Evolutionary conservation across 2,888 invertebrate species (phyloP).

Genomic region (Zaprionus obscuricornis): DNA sequence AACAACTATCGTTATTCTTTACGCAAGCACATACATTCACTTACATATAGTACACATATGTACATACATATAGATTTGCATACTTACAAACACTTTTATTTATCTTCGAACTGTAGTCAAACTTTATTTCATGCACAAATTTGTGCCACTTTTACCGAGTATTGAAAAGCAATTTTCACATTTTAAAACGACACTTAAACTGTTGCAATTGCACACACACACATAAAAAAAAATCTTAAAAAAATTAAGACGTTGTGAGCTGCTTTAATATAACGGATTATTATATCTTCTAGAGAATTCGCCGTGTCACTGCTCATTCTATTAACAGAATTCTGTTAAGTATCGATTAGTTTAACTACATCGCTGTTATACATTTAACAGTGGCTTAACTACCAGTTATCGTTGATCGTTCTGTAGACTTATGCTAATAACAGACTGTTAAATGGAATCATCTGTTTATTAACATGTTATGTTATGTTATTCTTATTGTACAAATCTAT

Average conservation of each 20-base stretch:
- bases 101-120: constrained; percentile 37
- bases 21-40: background rate
- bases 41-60: background rate
- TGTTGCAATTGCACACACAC: background rate
- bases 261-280: background rate
- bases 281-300: no score
- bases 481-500: no score
- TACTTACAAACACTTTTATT: background rate
- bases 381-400: no score
- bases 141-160: constrained; percentile 36
- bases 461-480: no score
- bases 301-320: no score
- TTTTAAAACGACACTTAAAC: constrained; percentile 20
- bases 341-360: no score
- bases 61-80: background rate
- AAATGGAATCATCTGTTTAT: no score
- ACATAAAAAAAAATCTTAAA: background rate
- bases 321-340: no score
- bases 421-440: no score
- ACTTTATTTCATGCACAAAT: constrained; percentile 49
- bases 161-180: constrained; percentile 40
- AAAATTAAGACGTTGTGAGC: background rate
- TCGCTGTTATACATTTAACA: no score
- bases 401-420: no score
- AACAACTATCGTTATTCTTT: background rate